phyloP scores from a whole-genome alignment of 2,113 vertebrate species.

The Equus quagga region DNA sequence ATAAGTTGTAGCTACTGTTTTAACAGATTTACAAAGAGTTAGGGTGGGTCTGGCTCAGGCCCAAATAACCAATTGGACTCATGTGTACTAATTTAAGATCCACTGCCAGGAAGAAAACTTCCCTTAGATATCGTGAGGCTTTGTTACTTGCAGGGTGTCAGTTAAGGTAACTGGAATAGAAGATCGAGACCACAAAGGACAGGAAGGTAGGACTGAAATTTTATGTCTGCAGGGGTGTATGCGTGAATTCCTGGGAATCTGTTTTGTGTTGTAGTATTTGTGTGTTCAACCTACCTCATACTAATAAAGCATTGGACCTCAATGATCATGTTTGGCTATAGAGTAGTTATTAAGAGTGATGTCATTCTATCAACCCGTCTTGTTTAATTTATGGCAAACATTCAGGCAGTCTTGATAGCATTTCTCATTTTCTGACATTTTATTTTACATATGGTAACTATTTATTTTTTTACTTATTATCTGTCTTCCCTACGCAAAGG shows the following conservation, averaged over 20 bases:
- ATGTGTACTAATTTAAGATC: slow-evolving; percentile 27
- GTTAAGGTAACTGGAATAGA: slow-evolving; percentile 40
- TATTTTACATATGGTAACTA: not conserved
- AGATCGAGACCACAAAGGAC: not conserved
- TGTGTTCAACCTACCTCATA: not conserved
- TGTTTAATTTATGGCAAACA: not conserved
- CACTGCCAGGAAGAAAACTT: not conserved
- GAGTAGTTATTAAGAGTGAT: not conserved
- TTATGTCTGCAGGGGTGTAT: rapidly evolving
- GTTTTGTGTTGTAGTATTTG: not conserved
- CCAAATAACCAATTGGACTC: not conserved
- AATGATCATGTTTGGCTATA: not conserved
- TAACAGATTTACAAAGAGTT: slow-evolving; percentile 48
- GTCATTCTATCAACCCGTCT: not conserved
- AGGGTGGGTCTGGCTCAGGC: not conserved
- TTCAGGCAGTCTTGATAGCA: not conserved
- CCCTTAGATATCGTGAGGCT: not conserved
- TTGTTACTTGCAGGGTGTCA: not conserved
- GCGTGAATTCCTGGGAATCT: not conserved
- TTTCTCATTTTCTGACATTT: not conserved
- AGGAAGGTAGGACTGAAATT: not conserved
- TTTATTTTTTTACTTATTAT: not conserved
- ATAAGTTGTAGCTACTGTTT: slow-evolving; percentile 26
- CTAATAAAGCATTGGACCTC: not conserved
- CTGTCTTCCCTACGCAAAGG: not conserved